A percentile compares a stretch with the other conserved stretches of the same genome.
Evolutionary conservation across 2,797 vertebrate species (phyloP).

Genomic region (Cossypha caffra): DNA sequence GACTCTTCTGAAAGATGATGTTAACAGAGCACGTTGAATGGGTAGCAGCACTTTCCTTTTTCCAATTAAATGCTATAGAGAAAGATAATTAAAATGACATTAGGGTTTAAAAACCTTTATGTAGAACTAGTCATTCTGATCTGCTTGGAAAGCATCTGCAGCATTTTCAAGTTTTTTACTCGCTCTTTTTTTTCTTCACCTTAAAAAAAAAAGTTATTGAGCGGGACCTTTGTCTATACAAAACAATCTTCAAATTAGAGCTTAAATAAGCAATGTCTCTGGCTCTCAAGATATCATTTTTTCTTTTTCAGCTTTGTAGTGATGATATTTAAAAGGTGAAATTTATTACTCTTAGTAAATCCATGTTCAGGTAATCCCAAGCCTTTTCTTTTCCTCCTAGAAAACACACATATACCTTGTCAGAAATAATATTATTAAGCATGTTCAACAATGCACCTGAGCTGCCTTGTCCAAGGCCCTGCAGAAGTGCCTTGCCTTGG

Average conservation of each 20-base stretch:
- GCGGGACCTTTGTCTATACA: neutral
- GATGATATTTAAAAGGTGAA: neutral
- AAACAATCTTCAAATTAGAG: neutral
- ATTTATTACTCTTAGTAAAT: neutral
- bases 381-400: neutral
- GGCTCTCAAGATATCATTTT: neutral
- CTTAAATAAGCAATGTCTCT: neutral
- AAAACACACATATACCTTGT: neutral
- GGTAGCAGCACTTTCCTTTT: neutral
- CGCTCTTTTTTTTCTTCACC: neutral
- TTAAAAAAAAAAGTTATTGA: neutral
- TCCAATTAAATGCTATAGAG: neutral
- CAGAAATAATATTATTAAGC: neutral
- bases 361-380: neutral
- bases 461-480: neutral
- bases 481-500: neutral
- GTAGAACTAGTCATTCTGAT: neutral
- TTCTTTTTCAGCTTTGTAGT: neutral
- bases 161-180: neutral
- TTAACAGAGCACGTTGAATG: neutral
- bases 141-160: neutral
- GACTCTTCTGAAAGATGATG: neutral
- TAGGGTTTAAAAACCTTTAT: neutral
- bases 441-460: neutral
- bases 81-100: neutral